Evolutionary conservation across 2,797 vertebrate genomes (phyloP).

Genomic region (Mus caroli): DNA sequence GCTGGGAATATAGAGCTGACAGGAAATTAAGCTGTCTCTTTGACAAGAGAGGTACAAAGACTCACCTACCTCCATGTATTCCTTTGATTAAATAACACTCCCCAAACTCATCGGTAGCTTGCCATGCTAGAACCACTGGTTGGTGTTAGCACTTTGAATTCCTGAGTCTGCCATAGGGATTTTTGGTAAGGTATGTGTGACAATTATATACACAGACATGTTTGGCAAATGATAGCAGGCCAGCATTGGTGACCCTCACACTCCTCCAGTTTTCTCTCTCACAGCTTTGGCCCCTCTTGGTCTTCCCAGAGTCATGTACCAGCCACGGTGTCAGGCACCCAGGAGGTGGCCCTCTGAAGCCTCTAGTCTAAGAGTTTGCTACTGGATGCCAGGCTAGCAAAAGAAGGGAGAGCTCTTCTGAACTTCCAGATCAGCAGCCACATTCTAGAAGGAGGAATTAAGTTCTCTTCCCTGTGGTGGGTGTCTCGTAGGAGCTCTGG

Average conservation of each 20-base stretch:
- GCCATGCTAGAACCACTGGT: accelerated
- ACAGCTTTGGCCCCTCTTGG: too few species aligned
- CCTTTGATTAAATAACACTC: not conserved
- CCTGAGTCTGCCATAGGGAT: not conserved
- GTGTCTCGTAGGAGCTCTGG: not conserved
- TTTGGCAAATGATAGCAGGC: not conserved
- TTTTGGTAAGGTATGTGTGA: not conserved
- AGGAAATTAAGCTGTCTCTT: not conserved
- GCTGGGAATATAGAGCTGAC: not conserved
- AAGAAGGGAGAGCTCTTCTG: not conserved
- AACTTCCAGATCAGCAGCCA: too few species aligned
- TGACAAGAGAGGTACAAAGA: not conserved
- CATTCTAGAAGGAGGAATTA: not conserved
- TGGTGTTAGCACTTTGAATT: not conserved
- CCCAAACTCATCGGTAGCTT: not conserved
- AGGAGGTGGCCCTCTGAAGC: not conserved
- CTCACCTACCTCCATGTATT: not conserved
- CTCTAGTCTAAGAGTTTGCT: not conserved
- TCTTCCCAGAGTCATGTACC: not conserved
- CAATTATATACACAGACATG: not conserved
- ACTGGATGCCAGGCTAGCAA: not conserved
- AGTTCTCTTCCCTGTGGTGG: not conserved
- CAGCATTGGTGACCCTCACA: not conserved
- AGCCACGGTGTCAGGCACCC: accelerated
- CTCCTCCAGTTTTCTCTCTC: not conserved